Evolutionary conservation across 2,113 vertebrate genomes (phyloP).

Genomic region (Jaculus jaculus): DNA sequence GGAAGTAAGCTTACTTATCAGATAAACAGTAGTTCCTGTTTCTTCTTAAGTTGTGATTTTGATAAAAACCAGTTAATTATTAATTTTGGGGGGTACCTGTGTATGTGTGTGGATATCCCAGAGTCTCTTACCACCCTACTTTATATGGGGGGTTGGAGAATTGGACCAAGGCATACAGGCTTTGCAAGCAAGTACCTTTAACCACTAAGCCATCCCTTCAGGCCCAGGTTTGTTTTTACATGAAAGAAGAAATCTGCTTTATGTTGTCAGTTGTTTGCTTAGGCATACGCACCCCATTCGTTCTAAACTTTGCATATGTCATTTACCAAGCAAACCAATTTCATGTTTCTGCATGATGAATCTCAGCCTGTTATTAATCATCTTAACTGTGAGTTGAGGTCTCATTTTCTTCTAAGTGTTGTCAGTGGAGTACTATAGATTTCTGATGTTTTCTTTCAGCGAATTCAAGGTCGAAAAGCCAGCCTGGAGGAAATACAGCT

Average conservation of each 20-base stretch:
- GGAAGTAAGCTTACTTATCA: not conserved
- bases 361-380: constrained; percentile 85
- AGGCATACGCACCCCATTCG: constrained; percentile 53
- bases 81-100: not conserved
- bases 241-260: constrained; percentile 59
- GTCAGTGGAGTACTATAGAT: constrained; percentile 84
- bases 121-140: no score
- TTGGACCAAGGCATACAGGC: no score
- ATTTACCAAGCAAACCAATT: constrained; percentile 82
- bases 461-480: constrained; percentile 90
- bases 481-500: constrained; percentile 91
- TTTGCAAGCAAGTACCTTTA: no score
- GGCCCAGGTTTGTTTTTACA: constrained; percentile 42
- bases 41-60: constrained; percentile 63
- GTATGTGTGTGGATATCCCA: no score
- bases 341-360: constrained; percentile 84
- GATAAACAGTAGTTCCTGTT: not conserved
- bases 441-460: constrained; percentile 90
- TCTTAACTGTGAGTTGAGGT: constrained; percentile 80
- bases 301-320: constrained; percentile 59
- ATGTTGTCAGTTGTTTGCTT: constrained; percentile 51
- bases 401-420: constrained; percentile 80
- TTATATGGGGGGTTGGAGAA: no score
- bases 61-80: not conserved
- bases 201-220: no score